Conservation (phyloP, 2,888 invertebrate species). For the Macaria liturata region DNA sequence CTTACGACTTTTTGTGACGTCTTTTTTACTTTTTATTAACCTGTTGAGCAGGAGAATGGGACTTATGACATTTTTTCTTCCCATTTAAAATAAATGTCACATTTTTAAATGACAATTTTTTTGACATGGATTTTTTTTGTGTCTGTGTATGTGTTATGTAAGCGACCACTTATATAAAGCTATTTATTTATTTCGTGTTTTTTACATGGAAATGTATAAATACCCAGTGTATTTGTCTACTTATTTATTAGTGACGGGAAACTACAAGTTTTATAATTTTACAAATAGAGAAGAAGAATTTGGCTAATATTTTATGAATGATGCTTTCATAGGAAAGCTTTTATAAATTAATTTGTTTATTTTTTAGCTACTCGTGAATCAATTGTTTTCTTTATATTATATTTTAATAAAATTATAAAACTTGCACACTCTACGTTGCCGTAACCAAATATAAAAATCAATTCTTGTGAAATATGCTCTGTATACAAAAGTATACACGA, state of each 20-base stretch:
- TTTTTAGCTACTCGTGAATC: too few species aligned
- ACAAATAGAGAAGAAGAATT: too few species aligned
- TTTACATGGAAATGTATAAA: neutral
- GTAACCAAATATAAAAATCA: constrained; percentile 6
- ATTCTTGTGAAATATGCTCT: constrained; percentile 10
- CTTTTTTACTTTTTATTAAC: constrained; percentile 22
- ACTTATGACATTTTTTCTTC: constrained; percentile 42
- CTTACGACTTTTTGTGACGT: constrained; percentile 26
- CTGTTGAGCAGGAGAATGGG: constrained; percentile 56
- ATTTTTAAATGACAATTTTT: constrained; percentile 35
- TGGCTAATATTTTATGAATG: too few species aligned
- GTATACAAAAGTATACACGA: constrained; percentile 10
- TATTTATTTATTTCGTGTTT: constrained; percentile 8
- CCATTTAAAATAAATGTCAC: constrained; percentile 33
- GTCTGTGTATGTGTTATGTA: constrained; percentile 7
- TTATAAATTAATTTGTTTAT: too few species aligned
- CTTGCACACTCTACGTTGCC: neutral
- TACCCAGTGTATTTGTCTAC: constrained; percentile 15
- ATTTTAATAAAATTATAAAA: constrained; percentile 3
- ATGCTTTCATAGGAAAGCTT: too few species aligned
- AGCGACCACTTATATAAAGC: constrained; percentile 17
- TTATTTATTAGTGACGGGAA: neutral
- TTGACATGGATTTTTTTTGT: constrained; percentile 25
- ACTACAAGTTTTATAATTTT: constrained; percentile 7
- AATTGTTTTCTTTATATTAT: neutral